These are phyloP conservation scores for Tinea trinotella DNA, from an alignment of 2,888 invertebrate species.

Conservation along the genomic window DNA sequence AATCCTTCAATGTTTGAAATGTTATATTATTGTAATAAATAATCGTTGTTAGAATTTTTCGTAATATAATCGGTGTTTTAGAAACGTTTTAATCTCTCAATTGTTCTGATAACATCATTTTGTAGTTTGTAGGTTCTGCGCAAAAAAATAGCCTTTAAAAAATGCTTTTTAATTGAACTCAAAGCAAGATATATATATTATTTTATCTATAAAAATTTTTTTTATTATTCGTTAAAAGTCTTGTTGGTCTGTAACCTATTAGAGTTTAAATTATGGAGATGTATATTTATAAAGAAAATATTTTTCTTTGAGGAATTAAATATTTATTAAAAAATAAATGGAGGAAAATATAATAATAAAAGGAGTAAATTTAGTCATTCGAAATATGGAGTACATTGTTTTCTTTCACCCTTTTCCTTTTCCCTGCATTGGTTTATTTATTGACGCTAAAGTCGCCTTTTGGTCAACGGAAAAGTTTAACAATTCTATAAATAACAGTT, in stretches of 20 bases:
- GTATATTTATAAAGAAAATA: constrained; percentile 40
- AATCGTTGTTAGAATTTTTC: background rate
- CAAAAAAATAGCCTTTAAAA: constrained; percentile 25
- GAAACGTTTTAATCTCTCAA: constrained; percentile 9
- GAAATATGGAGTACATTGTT: constrained; percentile 54
- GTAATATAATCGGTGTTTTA: constrained; percentile 1
- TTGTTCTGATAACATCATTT: constrained; percentile 7
- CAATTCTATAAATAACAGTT: no score
- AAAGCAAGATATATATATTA: constrained; percentile 22
- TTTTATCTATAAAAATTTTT: constrained; percentile 25
- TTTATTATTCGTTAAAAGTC: constrained; percentile 9
- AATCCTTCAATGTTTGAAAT: constrained; percentile 24
- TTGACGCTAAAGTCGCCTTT: no score
- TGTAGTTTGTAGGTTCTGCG: constrained; percentile 9
- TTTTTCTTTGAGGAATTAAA: constrained; percentile 50
- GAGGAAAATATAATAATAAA: constrained; percentile 38
- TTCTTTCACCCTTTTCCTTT: constrained; percentile 36
- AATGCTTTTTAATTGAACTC: constrained; percentile 24
- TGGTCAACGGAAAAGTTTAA: no score
- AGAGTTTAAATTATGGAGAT: constrained; percentile 24
- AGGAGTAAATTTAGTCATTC: constrained; percentile 40
- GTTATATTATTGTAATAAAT: background rate
- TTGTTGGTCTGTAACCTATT: background rate
- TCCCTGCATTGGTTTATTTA: constrained; percentile 36
- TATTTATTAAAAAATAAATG: constrained; percentile 35